Evolutionary conservation across 2,888 invertebrate species (phyloP).

Genomic region (Stenotaenia linearis): DNA sequence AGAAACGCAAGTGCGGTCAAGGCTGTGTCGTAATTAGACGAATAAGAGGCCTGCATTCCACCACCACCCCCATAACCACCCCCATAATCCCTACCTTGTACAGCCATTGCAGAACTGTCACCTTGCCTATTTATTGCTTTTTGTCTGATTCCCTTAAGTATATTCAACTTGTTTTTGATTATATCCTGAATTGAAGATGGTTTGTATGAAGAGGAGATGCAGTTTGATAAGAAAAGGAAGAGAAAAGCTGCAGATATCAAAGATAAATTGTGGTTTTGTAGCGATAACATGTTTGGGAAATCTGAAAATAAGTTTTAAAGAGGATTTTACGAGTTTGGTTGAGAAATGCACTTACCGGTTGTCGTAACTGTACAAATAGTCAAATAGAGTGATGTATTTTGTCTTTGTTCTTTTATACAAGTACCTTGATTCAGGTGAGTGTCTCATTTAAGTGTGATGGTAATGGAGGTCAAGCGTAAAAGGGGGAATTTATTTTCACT

Average conservation of each 20-base stretch:
- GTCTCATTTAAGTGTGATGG: slow-evolving; percentile 1
- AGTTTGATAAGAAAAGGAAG: background rate
- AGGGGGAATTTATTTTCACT: background rate
- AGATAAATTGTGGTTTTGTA: background rate
- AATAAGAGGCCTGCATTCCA: background rate
- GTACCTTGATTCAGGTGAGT: background rate
- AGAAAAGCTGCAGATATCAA: background rate
- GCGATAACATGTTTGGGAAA: background rate
- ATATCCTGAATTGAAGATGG: slow-evolving; percentile 24
- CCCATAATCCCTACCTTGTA: background rate
- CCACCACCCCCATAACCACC: background rate
- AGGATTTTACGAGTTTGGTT: background rate
- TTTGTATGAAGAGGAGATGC: background rate
- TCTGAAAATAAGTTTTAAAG: background rate
- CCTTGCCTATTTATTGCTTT: background rate
- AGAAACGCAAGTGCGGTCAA: slow-evolving; percentile 34
- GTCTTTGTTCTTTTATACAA: background rate
- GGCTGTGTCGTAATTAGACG: slow-evolving; percentile 34
- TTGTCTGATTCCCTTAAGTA: background rate
- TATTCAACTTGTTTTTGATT: background rate
- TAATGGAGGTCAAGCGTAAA: background rate
- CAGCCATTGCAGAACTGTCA: background rate
- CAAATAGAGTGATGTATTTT: background rate
- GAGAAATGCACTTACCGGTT: background rate
- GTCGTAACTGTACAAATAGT: background rate